Base-by-base conservation (phyloP, 2,113 vertebrate genomes). In the Engraulis encrasicolus region DNA sequence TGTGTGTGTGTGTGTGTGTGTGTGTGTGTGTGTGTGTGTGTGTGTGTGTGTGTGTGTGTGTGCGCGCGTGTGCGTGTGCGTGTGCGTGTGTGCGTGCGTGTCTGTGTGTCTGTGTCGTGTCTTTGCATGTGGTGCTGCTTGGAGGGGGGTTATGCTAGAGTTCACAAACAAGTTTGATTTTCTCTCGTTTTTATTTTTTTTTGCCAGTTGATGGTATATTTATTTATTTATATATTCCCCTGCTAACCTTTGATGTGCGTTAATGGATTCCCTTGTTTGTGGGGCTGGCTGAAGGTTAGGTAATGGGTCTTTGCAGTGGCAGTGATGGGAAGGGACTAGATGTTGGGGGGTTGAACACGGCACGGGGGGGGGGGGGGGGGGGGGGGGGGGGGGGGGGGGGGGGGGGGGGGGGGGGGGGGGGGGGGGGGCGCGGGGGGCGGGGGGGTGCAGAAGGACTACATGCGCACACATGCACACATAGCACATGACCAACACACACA, bases 121-220 rank as follows among this genome's bases (percentile, higher is more conserved):
- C n/a, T n/a, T 40, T 82, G 66, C 84, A 50, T 87, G 87, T 83
- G 82, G 82, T 81, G 79, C 34, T 52, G 82, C 79, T 50, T 37
- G 74, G 40, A 12, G 81, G 82, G 58, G 80, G 50, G 85, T 79
- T 89, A 86, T 80, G 84, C 74, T 88, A 82, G 82, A 88, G 84
- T 93, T 93, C 89, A 86, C 86, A 90, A 89, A 90, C 89, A 88
- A 87, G 86, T 90, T 81, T 84, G 83, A 84, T 89, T 85, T 82
- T 79, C 9, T 5, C 27, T 81, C 7, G 15, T 36, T 9, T 37
- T 11, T 77, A 31, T 31, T 80, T 80, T 34, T 86, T 85, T 88
- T 83, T 86, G 85, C 38, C 50, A 40, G 58, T 86, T 84, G 81
- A 86, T 85, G 84, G 83, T 84, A 27, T 77, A 15, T 31, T 74